Conservation (phyloP, 2,113 vertebrate genomes). For the Camelus bactrianus region DNA sequence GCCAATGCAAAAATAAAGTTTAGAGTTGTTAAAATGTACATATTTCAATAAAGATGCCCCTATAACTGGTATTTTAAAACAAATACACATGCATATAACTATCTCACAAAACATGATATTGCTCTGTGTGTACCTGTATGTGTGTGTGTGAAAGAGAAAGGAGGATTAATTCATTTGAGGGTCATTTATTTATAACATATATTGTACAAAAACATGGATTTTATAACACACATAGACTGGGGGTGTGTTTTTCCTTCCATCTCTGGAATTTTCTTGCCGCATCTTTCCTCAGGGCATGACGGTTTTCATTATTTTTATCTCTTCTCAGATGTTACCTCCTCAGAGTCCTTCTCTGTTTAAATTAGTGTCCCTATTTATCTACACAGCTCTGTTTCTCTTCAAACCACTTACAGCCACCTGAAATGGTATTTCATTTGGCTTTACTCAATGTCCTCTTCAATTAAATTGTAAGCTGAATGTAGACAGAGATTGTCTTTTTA, state of each 20-base stretch:
- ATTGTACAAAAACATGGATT: neutral
- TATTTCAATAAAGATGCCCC: neutral
- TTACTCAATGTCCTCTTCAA: neutral
- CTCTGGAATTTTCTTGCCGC: neutral
- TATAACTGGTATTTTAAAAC: neutral
- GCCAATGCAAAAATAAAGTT: neutral
- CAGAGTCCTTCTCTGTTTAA: neutral
- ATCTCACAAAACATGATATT: neutral
- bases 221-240: neutral
- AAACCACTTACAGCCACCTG: neutral
- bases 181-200: neutral
- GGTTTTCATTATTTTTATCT: neutral
- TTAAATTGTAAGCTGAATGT: neutral
- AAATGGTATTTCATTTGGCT: conserved; percentile 16
- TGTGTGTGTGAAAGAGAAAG: neutral
- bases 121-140: too few relatives aligned
- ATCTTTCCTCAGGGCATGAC: neutral
- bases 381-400: neutral
- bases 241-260: neutral
- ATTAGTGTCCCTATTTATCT: neutral
- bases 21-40: neutral
- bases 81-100: neutral
- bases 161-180: neutral
- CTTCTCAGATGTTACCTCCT: neutral
- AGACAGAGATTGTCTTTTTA: neutral